These are phyloP conservation scores for Hexactinellida sp. DNA, from an alignment of 37 sponge, comb jelly and placozoan genomes.

Conservation along the genomic window DNA sequence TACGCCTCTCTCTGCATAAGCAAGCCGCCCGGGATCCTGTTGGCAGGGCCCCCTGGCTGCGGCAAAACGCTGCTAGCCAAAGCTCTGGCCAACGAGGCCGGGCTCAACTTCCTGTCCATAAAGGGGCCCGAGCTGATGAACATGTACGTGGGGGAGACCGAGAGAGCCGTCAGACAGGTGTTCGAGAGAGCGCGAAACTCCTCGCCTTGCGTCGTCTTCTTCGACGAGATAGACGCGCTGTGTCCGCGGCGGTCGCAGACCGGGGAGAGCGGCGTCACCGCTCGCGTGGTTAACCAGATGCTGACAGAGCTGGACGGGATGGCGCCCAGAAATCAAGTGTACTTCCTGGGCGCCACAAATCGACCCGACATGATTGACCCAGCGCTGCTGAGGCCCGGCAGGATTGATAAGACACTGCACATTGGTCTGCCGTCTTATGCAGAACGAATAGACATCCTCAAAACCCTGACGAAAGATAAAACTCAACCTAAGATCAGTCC, in stretches of 20 bases:
- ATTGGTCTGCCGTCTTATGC: slow-evolving; percentile 62
- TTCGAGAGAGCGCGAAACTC: slow-evolving; percentile 88
- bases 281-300: slow-evolving; percentile 92
- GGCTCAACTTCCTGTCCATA: slow-evolving; percentile 96
- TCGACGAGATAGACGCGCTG: slow-evolving; percentile 93
- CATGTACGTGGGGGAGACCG: slow-evolving; percentile 99
- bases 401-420: slow-evolving; percentile 83
- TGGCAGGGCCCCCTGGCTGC: slow-evolving; percentile 97
- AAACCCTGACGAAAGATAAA: slow-evolving; percentile 70
- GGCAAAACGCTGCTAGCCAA: slow-evolving; percentile 97
- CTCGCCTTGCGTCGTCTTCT: slow-evolving; percentile 97
- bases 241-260: slow-evolving; percentile 74
- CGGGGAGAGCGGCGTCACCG: slow-evolving; percentile 60
- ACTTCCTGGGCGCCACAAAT: slow-evolving; percentile 93
- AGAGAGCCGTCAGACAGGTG: slow-evolving; percentile 89
- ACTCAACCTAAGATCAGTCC: slow-evolving; percentile 35
- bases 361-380: slow-evolving; percentile 95
- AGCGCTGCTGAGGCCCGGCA: slow-evolving; percentile 86
- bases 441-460: slow-evolving; percentile 70
- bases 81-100: slow-evolving; percentile 94
- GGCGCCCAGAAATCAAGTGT: slow-evolving; percentile 76
- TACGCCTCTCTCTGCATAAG: slow-evolving; percentile 69
- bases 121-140: slow-evolving; percentile 98
- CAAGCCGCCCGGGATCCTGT: slow-evolving; percentile 68
- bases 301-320: slow-evolving; percentile 98